Evolutionary conservation across 2,113 vertebrate species (phyloP), one percentile per base, ranked within the genome.

Genomic region (Chionomys nivalis): DNA sequence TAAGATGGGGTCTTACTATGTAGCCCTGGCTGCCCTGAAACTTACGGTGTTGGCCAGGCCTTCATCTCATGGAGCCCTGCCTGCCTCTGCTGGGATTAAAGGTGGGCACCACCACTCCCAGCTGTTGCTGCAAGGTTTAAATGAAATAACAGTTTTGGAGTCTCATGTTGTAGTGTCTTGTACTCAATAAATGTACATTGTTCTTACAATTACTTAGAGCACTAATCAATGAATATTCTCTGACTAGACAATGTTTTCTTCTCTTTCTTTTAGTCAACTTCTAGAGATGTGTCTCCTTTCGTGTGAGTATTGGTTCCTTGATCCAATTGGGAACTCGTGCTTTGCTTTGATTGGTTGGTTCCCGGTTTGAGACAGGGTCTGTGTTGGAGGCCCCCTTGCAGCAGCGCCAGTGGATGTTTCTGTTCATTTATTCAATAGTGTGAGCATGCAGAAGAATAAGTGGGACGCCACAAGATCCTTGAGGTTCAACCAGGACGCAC

Each of bases 401-500:
- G n/a, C 66, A n/a, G 78, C 63, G 89, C 11, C 78, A 26, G 5
- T 97, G 23, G 13, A 97, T 63, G 96, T 16, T 8, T 90, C 87
- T 76, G 63, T 73, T 93, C 77, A 78, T 97, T 87, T 98, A 93
- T 95, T 96, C 96, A 97, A 94, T 89, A 99, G 99, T 39, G 99
- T 99, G 81, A 99, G 99, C 85, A 75, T 99, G 97, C 99, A 99
- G 98, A 99, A 99, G 96, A 99, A 98, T 98, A 99, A 99, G 96
- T 99, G 99, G 99, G 99, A 99, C 98, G 99, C 98, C 94, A 98
- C 99, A 91, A 99, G 99, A 63, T 99, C 99, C 33, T 97, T 99
- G 98, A 98, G 99, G 93, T 99, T 98, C 98, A 99, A 99, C 98
- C 99, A 99, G 97, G 99, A 99, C 33, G 99, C 99, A 96, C 99